Percentiles rank a stretch among this genome's conserved stretches.
phyloP scores from a whole-genome alignment of 2,888 invertebrate genomes.

The Lydus trimaculatus region DNA sequence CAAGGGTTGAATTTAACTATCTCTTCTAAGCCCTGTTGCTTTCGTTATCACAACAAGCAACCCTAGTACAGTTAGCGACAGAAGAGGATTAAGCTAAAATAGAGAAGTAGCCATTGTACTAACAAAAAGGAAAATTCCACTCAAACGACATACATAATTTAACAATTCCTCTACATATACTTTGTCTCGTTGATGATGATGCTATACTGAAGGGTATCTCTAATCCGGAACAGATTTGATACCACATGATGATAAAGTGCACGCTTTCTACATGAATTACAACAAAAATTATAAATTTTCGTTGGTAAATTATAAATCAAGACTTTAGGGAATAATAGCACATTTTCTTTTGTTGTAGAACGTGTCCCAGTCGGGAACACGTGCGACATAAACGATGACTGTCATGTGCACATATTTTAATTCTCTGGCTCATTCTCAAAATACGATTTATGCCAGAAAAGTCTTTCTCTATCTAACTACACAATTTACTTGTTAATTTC shows the following conservation, averaged over 20 bases:
- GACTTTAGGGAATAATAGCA: neutral
- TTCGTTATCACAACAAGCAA: constrained; percentile 39
- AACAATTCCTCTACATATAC: neutral
- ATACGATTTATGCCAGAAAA: neutral
- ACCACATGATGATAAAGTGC: neutral
- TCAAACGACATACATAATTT: neutral
- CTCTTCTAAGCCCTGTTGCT: constrained; percentile 42
- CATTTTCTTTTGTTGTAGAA: constrained; percentile 19
- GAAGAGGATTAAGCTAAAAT: constrained; percentile 41
- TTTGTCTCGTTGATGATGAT: neutral
- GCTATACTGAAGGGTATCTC: neutral
- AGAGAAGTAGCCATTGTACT: neutral
- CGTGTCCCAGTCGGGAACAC: constrained; percentile 42
- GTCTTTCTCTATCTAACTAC: neutral
- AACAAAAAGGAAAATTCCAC: neutral
- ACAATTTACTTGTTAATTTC: too few relatives aligned
- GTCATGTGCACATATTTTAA: constrained; percentile 44
- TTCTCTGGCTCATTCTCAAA: constrained; percentile 24
- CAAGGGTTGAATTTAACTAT: constrained; percentile 13
- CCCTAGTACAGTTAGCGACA: constrained; percentile 42
- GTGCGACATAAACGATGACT: constrained; percentile 41
- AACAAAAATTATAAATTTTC: neutral
- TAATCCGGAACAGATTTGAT: constrained; percentile 1
- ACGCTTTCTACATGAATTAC: neutral
- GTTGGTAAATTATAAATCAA: constrained; percentile 33